Evolutionary conservation across 2,797 vertebrate species (phyloP).

Genomic region (Galago senegalensis): DNA sequence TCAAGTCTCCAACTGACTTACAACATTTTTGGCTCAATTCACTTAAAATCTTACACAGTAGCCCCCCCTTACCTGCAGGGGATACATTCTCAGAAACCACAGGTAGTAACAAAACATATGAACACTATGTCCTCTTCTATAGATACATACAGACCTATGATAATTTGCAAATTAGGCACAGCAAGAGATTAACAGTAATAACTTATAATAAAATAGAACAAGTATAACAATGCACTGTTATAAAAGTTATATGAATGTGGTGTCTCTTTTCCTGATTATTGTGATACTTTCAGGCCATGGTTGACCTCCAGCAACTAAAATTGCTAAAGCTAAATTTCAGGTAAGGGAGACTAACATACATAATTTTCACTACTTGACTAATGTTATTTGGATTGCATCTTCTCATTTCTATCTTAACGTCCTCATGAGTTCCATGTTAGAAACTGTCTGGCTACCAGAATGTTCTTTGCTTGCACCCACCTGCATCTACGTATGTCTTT

Average conservation of each 20-base stretch:
- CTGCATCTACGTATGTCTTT: not conserved
- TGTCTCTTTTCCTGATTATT: not conserved
- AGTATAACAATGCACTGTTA: not conserved
- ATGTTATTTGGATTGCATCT: not conserved
- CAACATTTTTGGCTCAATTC: slow-evolving; percentile 55
- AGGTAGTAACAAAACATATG: not conserved
- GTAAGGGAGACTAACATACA: not conserved
- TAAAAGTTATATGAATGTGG: not conserved
- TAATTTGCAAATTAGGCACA: not conserved
- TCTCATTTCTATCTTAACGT: not conserved
- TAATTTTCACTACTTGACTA: slow-evolving; percentile 39
- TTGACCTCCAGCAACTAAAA: not conserved
- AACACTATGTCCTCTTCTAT: not conserved
- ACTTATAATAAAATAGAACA: not conserved
- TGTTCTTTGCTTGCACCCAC: not conserved
- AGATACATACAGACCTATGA: not conserved
- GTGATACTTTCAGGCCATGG: not conserved
- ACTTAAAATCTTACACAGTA: slow-evolving; percentile 18
- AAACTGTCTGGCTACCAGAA: not conserved
- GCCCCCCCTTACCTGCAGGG: not conserved
- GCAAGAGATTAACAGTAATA: not conserved
- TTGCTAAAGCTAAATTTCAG: too few species aligned
- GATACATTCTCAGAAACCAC: not conserved
- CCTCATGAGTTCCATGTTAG: not conserved
- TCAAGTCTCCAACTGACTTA: slow-evolving; percentile 28